Evolutionary conservation across 1,140 invertebrate species (phyloP).

Genomic region (Pseudomyrmex gracilis): DNA sequence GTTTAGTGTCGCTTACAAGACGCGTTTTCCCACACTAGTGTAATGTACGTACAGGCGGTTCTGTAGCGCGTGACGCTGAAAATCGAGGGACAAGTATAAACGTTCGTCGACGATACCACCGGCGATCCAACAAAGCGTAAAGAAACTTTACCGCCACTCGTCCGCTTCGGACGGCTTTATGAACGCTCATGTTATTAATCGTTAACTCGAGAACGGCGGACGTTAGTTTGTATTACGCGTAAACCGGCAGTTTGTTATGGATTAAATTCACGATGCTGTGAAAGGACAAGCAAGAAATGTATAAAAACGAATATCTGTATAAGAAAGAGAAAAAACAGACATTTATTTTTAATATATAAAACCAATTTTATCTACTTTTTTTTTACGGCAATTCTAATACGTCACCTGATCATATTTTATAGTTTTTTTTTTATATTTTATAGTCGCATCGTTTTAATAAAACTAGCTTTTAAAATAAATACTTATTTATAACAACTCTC

Average conservation of each 20-base stretch:
- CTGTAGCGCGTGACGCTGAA: slow-evolving; percentile 39
- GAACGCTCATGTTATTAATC: slow-evolving; percentile 33
- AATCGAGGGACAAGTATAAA: slow-evolving; percentile 44
- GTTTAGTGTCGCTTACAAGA: slow-evolving; percentile 56
- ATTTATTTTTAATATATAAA: too few species aligned
- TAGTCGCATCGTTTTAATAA: not conserved
- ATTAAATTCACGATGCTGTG: not conserved
- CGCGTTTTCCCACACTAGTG: slow-evolving; percentile 20
- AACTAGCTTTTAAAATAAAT: not conserved
- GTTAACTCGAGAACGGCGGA: slow-evolving; percentile 22
- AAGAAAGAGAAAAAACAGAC: too few species aligned
- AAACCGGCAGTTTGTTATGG: not conserved
- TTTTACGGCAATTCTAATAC: not conserved
- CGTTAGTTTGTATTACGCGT: not conserved
- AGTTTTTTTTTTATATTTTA: not conserved
- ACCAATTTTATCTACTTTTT: not conserved
- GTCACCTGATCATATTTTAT: not conserved
- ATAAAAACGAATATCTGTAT: too few species aligned
- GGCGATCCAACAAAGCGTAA: slow-evolving; percentile 40
- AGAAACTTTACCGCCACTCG: slow-evolving; percentile 31
- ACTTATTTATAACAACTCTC: slow-evolving; percentile 3
- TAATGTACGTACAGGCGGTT: not conserved
- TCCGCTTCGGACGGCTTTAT: slow-evolving; percentile 1
- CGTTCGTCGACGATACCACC: not conserved
- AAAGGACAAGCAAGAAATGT: too few species aligned